Base-by-base conservation (phyloP, 2,888 invertebrate species). In the Sipunculus nudus region DNA sequence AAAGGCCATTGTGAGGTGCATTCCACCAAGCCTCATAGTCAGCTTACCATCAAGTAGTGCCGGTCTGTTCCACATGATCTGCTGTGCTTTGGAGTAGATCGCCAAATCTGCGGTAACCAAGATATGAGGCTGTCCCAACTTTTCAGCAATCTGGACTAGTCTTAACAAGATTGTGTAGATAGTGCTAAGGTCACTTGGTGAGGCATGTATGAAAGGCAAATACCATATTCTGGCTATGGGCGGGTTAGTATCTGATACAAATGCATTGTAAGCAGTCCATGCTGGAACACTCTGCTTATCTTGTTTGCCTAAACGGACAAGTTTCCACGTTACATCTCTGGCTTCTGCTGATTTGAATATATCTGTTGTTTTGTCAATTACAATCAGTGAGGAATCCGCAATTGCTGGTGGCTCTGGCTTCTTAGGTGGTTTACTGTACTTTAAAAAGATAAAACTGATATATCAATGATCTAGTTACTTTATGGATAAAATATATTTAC, bases 81-180 rank as follows among this genome's bases (percentile, higher is more conserved):
- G 38, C 38, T 48, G 47, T 10, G 47, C 55, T 29, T 55, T 55
- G 29, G 31, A 29, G 48, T 55, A 55, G 4, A 55, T 55, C 10
- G 55, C 38, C 31, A 55, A 21, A 40, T 59, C 59, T 23, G 59
- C 59, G 23, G 59, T 59, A 29, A 53, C 46, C 21, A 59, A 26
- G 25, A 59, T 53, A 32, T 59, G 53, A 28, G 29, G 10, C 25
- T 59, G 53, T 32, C 53, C 59, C 23, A 29, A 23, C 26, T 29
- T 3, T 25, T n/a, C 25, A 19, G 59, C 45, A 31, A 59, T 45
- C 23, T 21, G 16, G 16, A 53, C 23, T 25, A 59, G 21, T 19
- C 19, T 10, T n/a, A 19, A 52, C 23, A 38, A 28, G n/a, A 29
- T 3, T 52, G 41, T 58, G 41, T 26, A 58, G 53, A 29, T 48